Evolutionary conservation across 2,888 invertebrate genomes (phyloP), one percentile per base, ranked within the genome.

Genomic region (Euplagia quadripunctaria): DNA sequence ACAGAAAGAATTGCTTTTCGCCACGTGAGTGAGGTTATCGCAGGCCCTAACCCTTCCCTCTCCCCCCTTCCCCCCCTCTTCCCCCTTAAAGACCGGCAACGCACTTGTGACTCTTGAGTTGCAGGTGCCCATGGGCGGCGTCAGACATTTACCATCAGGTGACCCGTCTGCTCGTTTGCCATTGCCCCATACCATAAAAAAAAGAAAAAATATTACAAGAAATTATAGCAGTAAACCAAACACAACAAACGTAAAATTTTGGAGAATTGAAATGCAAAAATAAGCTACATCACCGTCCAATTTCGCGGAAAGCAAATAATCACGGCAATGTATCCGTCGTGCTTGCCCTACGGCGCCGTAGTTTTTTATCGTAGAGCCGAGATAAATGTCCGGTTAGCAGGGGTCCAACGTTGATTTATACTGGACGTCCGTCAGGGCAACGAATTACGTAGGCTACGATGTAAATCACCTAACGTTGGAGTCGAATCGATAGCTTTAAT

Each of bases 381-480:
- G 93, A 93, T 95, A 94, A 95, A 95, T 95, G 94, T 92, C 93
- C 94, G 95, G 95, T 94, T 94, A 94, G 91, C 92, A 88, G 92
- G 94, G 94, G 94, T 90, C 92, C 94, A 92, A 92, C 94, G 91
- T 94, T 95, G 95, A 95, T 95, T 95, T 95, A 95, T 94, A 90
- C 89, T 82, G 92, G 86, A 87, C 90, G 94, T 94, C 94, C 91
- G 91, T 94, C 94, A 94, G 94, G 86, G 81, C 91, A 91, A 94
- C 94, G 94, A 94, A 94, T 95, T 95, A 95, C 94, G 87, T 88
- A 91, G 91, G 90, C 90, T 86, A 82, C 91, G 88, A 95, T 94
- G 94, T 95, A 95, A 95, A 95, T 95, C 95, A 95, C 94, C 90
- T 89, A 87, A 84, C 87, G 89, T 86, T 86, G 82, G 85, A 85